Evolutionary conservation across 2,797 vertebrate species (phyloP).

Genomic region (Atherinosoma microstoma): DNA sequence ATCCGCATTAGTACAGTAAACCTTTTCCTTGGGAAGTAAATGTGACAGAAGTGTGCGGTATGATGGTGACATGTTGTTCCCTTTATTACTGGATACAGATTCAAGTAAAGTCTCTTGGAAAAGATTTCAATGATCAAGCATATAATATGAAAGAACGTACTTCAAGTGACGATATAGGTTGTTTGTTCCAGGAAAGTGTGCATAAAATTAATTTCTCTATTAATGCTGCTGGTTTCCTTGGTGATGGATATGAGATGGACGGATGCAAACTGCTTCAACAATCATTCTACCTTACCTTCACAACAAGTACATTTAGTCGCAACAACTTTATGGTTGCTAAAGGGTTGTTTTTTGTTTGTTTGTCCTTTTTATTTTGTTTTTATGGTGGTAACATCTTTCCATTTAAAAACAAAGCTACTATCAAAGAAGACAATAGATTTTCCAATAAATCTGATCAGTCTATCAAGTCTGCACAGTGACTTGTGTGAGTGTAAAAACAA

Average conservation of each 20-base stretch:
- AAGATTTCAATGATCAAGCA: conserved; percentile 28
- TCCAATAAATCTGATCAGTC: conserved; percentile 11
- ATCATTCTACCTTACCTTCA: too few relatives aligned
- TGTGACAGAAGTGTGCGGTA: conserved; percentile 48
- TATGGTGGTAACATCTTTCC: background rate
- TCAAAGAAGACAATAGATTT: conserved; percentile 15
- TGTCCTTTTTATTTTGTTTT: conserved; percentile 5
- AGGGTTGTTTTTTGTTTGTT: background rate
- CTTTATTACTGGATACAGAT: conserved; percentile 19
- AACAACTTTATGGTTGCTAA: conserved; percentile 29
- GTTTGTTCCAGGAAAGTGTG: conserved; percentile 29
- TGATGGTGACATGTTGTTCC: conserved; percentile 43
- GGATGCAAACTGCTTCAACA: conserved; percentile 31
- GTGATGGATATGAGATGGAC: conserved; percentile 39
- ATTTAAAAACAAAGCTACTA: conserved; percentile 22
- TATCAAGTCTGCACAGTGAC: conserved; percentile 17
- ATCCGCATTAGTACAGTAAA: conserved; percentile 41
- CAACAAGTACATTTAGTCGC: conserved; percentile 23
- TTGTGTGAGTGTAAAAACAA: conserved; percentile 38
- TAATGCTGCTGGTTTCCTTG: conserved; percentile 68
- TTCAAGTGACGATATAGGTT: conserved; percentile 36
- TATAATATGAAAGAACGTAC: conserved; percentile 26
- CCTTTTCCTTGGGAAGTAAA: conserved; percentile 37
- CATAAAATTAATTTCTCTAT: conserved; percentile 64
- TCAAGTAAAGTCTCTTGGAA: conserved; percentile 46